Percentiles rank a stretch among this genome's conserved stretches.
Conservation (phyloP, 2,797 vertebrate genomes). For the Smutsia temminckii region DNA sequence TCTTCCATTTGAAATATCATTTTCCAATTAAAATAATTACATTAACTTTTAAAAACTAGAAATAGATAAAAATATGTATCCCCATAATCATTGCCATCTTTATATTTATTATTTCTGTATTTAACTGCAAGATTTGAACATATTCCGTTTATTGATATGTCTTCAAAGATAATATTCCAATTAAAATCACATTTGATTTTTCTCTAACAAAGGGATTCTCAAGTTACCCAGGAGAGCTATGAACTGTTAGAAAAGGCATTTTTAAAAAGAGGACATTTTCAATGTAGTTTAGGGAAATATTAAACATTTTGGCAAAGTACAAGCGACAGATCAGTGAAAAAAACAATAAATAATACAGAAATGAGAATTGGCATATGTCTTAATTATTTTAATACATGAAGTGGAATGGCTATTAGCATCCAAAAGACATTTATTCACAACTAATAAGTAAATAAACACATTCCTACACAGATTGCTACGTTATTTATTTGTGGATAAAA, state of each 20-base stretch:
- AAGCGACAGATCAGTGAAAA: not conserved
- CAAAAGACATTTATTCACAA: not conserved
- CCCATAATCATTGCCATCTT: not conserved
- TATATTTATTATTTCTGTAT: not conserved
- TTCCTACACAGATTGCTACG: not conserved
- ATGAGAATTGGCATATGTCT: not conserved
- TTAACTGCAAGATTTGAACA: not conserved
- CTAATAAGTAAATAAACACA: not conserved
- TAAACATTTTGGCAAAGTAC: not conserved
- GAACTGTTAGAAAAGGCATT: not conserved
- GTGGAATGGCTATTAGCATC: not conserved
- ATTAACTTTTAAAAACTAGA: not conserved
- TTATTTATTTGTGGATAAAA: conserved; percentile 18
- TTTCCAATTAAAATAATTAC: not conserved
- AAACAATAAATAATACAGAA: not conserved
- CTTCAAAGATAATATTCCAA: not conserved
- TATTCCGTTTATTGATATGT: not conserved
- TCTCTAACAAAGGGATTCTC: not conserved
- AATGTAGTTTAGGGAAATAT: not conserved
- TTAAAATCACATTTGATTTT: not conserved
- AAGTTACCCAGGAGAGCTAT: not conserved
- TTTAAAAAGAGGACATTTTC: not conserved
- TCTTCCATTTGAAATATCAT: not conserved
- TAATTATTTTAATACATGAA: not conserved
- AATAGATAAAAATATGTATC: not conserved